A percentile compares a stretch with the other conserved stretches of the same genome.
These are phyloP conservation scores for Notodonta ziczac DNA, from an alignment of 2,888 invertebrate genomes.

Conservation along the genomic window DNA sequence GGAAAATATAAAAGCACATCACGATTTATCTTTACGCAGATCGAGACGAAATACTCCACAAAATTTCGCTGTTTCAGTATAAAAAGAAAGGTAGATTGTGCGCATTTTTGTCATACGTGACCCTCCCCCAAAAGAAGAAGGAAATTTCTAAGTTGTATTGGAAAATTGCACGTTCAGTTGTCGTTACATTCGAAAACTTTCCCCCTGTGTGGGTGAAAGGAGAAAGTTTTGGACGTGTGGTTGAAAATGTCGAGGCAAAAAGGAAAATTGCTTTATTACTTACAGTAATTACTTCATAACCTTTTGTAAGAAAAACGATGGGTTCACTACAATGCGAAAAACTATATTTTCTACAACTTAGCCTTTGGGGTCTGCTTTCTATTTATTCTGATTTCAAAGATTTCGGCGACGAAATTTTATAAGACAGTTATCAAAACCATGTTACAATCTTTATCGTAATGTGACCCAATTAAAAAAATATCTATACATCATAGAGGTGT, in stretches of 20 bases:
- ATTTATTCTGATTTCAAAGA: too few relatives aligned
- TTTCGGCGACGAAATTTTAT: too few relatives aligned
- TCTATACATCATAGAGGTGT: too few relatives aligned
- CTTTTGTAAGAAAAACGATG: constrained; percentile 3
- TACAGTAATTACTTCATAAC: constrained; percentile 31
- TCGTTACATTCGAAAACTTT: constrained; percentile 33
- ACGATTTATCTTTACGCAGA: constrained; percentile 22
- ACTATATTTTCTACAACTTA: too few relatives aligned
- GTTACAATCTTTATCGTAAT: too few relatives aligned
- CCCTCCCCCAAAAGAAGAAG: constrained; percentile 9
- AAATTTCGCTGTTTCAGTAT: constrained; percentile 14
- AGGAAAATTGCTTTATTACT: constrained; percentile 33
- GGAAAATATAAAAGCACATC: neutral
- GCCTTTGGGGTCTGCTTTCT: too few relatives aligned
- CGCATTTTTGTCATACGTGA: constrained; percentile 38
- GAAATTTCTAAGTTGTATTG: constrained; percentile 11
- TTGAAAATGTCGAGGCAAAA: constrained; percentile 14
- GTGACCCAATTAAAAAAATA: too few relatives aligned
- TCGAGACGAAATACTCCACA: constrained; percentile 18
- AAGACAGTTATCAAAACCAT: too few relatives aligned
- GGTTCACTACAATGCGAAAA: too few relatives aligned
- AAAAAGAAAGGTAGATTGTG: constrained; percentile 21
- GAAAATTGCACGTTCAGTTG: constrained; percentile 22
- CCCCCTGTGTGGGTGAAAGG: constrained; percentile 10
- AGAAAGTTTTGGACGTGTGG: constrained; percentile 30